Percentiles rank a stretch among this genome's conserved stretches.
phyloP scores from a whole-genome alignment of 2,888 invertebrate species.

The Antitype chi region DNA sequence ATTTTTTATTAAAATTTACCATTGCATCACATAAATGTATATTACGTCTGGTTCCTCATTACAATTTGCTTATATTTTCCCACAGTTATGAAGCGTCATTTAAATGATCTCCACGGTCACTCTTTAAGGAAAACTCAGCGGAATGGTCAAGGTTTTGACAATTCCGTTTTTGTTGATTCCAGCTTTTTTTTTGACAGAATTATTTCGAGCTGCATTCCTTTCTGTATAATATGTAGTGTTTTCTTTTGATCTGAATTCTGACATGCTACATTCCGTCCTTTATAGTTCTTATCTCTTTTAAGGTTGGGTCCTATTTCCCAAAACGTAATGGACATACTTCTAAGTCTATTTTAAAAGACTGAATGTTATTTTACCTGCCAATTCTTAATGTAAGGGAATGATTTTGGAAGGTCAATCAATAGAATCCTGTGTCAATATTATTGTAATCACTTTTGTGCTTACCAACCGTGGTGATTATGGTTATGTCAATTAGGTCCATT shows the following conservation, averaged over 20 bases:
- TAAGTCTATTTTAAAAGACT: neutral
- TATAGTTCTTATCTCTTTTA: too few relatives aligned
- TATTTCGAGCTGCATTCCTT: neutral
- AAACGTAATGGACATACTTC: too few relatives aligned
- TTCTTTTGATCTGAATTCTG: neutral
- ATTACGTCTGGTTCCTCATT: conserved; percentile 28
- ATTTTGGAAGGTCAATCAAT: neutral
- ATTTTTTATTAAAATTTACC: neutral
- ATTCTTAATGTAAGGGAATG: neutral
- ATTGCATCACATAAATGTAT: conserved; percentile 10
- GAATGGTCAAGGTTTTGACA: conserved; percentile 31
- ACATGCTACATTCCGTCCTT: neutral
- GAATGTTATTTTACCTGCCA: neutral
- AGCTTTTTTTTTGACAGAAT: neutral
- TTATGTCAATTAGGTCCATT: neutral
- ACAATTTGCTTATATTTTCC: conserved; percentile 26
- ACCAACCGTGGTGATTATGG: neutral
- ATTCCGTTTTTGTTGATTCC: conserved; percentile 1
- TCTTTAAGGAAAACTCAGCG: conserved; percentile 46
- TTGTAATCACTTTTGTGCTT: neutral
- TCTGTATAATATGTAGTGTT: neutral
- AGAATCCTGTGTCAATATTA: neutral
- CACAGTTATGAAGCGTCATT: conserved; percentile 45
- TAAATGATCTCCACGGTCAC: conserved; percentile 47
- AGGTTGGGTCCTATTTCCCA: neutral